Evolutionary conservation across 2,888 invertebrate species (phyloP), one percentile per base, ranked within the genome.

Genomic region (Urechis unicinctus): DNA sequence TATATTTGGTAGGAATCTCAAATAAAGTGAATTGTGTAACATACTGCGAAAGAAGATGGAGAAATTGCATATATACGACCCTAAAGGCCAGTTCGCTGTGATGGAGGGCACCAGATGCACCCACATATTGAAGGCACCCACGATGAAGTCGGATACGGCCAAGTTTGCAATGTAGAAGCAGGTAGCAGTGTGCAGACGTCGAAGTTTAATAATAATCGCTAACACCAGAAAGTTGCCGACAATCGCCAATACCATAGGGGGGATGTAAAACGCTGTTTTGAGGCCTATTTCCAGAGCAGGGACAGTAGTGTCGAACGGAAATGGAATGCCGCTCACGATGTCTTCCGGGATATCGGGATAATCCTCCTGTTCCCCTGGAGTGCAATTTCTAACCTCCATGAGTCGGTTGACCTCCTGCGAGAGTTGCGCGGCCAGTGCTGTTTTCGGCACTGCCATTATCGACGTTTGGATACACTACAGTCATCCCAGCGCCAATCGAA

Each of bases 121-220:
- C 72, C 72, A 72, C 73, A 74, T 73, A 53, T 71, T 72, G 57
- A 70, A 68, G 0, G 56, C 46, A 0, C 67, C 71, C 4, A 74
- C 70, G 65, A 72, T 61, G 5, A 73, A 52, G 53, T 73, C 73
- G 22, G 69, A 68, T 5, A 69, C 50, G 0, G 73, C 72, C 47
- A 72, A 61, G 52, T 74, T 73, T 44, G 70, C 52, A 6, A 73
- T 65, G 29, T 72, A 62, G 46, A 68, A 55, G 53, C 70, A 70
- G 25, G 71, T 70, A 0, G 70, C 63, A 1, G 66, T 65, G 42
- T 68, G 55, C 70, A 72, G 69, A 21, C 63, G 57, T 44, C 62
- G 63, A 55, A 68, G 69, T 4, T 64, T 53, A 4, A 59, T 50
- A 17, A 72, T 64, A 9, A 68, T 69, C 13, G 68, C 45, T 5